Evolutionary conservation across 2,113 vertebrate species (phyloP), one percentile per base, ranked within the genome.

Genomic region (Argyrosomus japonicus): DNA sequence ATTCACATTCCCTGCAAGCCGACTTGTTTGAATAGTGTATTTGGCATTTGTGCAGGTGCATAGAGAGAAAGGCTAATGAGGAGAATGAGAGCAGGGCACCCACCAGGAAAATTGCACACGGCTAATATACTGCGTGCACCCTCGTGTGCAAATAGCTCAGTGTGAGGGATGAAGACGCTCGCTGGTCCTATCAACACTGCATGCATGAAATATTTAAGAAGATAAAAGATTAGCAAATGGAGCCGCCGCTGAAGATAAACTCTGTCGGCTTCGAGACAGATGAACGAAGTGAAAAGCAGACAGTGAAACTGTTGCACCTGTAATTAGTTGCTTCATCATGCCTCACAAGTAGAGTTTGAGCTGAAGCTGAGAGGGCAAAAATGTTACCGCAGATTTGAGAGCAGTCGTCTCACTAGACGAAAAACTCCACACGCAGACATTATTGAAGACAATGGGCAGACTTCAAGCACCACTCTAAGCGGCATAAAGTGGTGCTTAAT

Each of bases 51-150:
- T 83, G 81, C 53, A 63, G 57, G 71, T 82, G 70, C 86, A 86
- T 88, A 79, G 61, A 87, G 62, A 40, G 15, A 83, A 89, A 89
- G 70, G 80, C 88, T 92, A 87, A 93, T 91, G 82, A 90, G 72
- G 61, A 77, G 43, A 84, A 68, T 9, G 53, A 79, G 68, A 76
- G 51, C 25, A 48, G 51, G 25, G 60, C 25, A 65, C 53, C 77
- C 70, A 45, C 68, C 23, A 82, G 51, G 56, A 73, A 89, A 87
- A 90, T 19, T 75, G 61, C 29, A 82, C 75, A 81, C 69, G 21
- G 78, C 69, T 86, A 71, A 75, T 85, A 71, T 45, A 81, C n/a
- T 50, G 61, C 5, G 1, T 60, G 60, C 43, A 36, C 53, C 63
- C 25, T 81, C n/a, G 4, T 81, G 51, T 77, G 75, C 82, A 79